Base-by-base conservation (phyloP, 2,797 vertebrate genomes). In the Poecilia velifera region DNA sequence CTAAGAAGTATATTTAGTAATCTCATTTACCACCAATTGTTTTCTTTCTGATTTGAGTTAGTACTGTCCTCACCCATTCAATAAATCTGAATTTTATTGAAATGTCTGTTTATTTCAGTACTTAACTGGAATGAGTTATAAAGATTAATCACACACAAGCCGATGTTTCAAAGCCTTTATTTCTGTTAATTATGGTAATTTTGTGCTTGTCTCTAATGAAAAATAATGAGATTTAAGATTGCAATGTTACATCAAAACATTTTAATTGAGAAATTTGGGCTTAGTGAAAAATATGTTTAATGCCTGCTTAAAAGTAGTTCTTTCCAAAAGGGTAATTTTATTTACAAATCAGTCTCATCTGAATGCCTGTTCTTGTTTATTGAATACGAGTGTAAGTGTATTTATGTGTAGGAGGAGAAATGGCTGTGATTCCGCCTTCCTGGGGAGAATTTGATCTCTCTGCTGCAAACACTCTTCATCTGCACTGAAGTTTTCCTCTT, bases 351-450 rank as follows among this genome's bases (percentile, higher is more conserved):
- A 45, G 22, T 9, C 41, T 71, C 25, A n/a, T 45, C 13, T 14
- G 41, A 71, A 43, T 9, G 14, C 13, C 4, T 71, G 7, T n/a
- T 43, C 36, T 68, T 45, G n/a, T 45, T 45, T 45, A 45, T 71
- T 45, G 22, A 43, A 16, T n/a, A 6, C 22, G 1, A 71, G 10
- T 45, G 75, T 87, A 45, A 74, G 80, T 83, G 75, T 78, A 55
- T 81, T 72, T 66, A 81, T 84, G 89, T 83, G 91, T 91, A 71
- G 90, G 91, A 90, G 91, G 79, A 5, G 72, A 76, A 80, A 87
- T 93, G 92, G 89, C 90, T 80, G 74, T n/a, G 59, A 80, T 91
- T 90, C 90, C 57, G 25, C 74, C 87, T 89, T 90, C 91, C 83
- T 74, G 87, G 64, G 80, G 88, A 73, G 83, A 90, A 88, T 80